Evolutionary conservation across 2,113 vertebrate species (phyloP), one percentile per base, ranked within the genome.

Genomic region (Stegostoma tigrinum): DNA sequence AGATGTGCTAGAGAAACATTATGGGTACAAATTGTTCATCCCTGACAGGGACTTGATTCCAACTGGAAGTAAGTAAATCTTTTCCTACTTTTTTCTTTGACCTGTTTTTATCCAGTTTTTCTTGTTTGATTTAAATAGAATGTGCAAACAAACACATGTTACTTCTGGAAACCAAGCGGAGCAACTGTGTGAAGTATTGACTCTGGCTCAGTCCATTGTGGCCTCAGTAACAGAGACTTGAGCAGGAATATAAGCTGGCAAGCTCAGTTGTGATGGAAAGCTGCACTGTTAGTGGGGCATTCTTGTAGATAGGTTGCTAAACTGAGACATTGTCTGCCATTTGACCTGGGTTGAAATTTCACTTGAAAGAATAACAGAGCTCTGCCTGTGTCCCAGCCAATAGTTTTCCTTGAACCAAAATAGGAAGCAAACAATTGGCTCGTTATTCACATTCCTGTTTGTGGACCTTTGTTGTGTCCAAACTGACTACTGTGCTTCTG

Each of bases 11-110:
- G 99, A 99, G 98, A 99, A 99, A 96, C 99, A 99, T 96, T 99
- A 99, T 96, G 99, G 99, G 96, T 99, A 99, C 97, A 99, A 99
- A 96, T 97, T 99, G 97, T 99, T 99, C 97, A 99, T 99, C 97
- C 99, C 99, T 91, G 99, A 99, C 95, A 98, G 99, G 97, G 99
- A 99, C 97, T 98, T 99, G 97, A 99, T 99, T 97, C 99, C 99
- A 96, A 99, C 99, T 96, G 99, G 99, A 98, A 99, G 99, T 99
- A 98, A 98, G 99, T 97, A 19, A 87, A 95, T 75, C 10, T 23
- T 95, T 72, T 95, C 42, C 68, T 95, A 23, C 42, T 42, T 95
- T 72, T 95, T 45, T 48, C 48, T 2, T 38, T 68, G 12, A 61
- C 12, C 7, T 10, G 70, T 68, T 21, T 27, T 94, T 15, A 95